A percentile compares a stretch with the other conserved stretches of the same genome.
phyloP scores from a whole-genome alignment of 2,113 vertebrate genomes.

The Noturus placidus region DNA sequence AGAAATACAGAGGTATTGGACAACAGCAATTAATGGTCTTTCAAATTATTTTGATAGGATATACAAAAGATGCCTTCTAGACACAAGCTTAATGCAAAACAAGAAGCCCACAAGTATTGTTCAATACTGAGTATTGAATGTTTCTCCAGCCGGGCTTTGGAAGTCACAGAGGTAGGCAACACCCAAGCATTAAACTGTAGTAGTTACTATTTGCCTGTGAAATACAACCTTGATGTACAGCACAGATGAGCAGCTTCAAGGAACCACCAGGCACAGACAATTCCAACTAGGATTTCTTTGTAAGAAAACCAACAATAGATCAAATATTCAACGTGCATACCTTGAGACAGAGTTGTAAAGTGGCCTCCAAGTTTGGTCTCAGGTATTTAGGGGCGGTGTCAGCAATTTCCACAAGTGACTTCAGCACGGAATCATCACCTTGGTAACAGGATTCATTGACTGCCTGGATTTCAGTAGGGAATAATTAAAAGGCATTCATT shows the following conservation, averaged over 20 bases:
- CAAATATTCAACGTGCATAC: slow-evolving; percentile 60
- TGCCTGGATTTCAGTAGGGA: slow-evolving; percentile 68
- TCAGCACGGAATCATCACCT: slow-evolving; percentile 93
- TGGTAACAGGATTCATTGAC: slow-evolving; percentile 96
- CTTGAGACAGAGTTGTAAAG: slow-evolving; percentile 92
- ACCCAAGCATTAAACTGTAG: slow-evolving; percentile 48
- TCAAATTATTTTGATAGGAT: background rate
- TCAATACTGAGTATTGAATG: background rate
- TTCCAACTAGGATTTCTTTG: background rate
- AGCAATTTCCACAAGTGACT: slow-evolving; percentile 96
- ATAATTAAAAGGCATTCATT: no score
- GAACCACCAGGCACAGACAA: slow-evolving; percentile 48
- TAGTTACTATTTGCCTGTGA: slow-evolving; percentile 40
- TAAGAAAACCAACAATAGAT: background rate
- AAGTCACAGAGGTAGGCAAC: slow-evolving; percentile 23
- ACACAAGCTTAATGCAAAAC: background rate
- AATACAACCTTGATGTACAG: slow-evolving; percentile 34
- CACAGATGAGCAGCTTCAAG: slow-evolving; percentile 43
- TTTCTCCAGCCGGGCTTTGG: slow-evolving; percentile 53
- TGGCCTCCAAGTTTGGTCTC: slow-evolving; percentile 90
- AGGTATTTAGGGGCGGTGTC: slow-evolving; percentile 97
- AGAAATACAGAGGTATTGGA: background rate
- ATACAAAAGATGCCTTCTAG: background rate
- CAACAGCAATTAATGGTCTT: background rate
- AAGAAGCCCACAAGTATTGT: background rate